These are phyloP conservation scores for Cybosia mesomella DNA, from an alignment of 2,888 invertebrate species.

Conservation along the genomic window DNA sequence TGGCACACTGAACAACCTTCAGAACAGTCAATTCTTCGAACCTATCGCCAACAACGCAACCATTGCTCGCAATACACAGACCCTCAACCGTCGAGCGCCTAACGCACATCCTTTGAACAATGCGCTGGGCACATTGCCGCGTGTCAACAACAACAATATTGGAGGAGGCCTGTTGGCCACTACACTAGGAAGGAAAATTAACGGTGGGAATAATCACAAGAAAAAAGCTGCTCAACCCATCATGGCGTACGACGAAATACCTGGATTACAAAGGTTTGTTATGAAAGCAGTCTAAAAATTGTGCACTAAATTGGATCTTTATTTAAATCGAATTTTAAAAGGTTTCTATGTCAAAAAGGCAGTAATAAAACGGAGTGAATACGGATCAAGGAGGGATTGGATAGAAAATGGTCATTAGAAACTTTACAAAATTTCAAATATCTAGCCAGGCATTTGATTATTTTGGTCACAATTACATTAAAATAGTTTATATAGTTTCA, in stretches of 20 bases:
- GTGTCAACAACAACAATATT: conserved; percentile 74
- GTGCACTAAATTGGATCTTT: not conserved
- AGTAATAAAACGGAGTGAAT: too few relatives aligned
- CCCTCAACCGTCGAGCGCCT: conserved; percentile 73
- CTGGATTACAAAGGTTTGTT: conserved; percentile 83
- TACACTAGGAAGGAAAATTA: conserved; percentile 83
- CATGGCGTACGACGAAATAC: conserved; percentile 87
- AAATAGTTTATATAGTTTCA: too few relatives aligned
- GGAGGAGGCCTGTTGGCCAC: conserved; percentile 73
- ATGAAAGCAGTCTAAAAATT: conserved; percentile 7
- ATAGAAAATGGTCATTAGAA: too few relatives aligned
- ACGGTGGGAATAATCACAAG: conserved; percentile 82
- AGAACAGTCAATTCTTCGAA: conserved; percentile 64
- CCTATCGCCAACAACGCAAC: conserved; percentile 66
- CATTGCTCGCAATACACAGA: conserved; percentile 77
- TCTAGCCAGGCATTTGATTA: too few relatives aligned
- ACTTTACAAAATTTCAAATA: too few relatives aligned
- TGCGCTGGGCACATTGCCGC: conserved; percentile 79
- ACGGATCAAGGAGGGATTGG: too few relatives aligned
- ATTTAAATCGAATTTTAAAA: too few relatives aligned
- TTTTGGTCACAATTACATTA: too few relatives aligned
- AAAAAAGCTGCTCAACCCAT: conserved; percentile 84
- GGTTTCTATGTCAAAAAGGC: too few relatives aligned
- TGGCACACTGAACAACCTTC: conserved; percentile 72
- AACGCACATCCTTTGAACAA: conserved; percentile 79